Conservation (phyloP, 2,113 vertebrate genomes). For the Zosterops hypoxanthus region DNA sequence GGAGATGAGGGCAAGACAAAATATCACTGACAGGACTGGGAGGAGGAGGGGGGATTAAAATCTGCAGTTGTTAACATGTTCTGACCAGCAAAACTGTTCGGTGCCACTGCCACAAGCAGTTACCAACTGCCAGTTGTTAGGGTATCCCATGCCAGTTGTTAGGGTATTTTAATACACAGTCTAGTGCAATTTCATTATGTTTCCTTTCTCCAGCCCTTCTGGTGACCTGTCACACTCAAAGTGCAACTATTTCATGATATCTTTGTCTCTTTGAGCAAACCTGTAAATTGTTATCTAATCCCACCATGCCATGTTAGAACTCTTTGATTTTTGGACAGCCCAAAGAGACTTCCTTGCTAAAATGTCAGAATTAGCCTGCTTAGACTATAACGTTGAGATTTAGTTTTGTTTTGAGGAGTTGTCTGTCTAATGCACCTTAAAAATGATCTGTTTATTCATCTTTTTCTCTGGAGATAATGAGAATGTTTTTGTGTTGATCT, state of each 20-base stretch:
- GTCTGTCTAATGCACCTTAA: neutral
- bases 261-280: neutral
- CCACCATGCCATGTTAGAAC: neutral
- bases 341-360: neutral
- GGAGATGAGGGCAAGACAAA: neutral
- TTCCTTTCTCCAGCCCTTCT: neutral
- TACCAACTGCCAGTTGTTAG: neutral
- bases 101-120: neutral
- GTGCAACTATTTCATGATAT: neutral
- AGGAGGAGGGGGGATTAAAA: neutral
- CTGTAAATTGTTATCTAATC: neutral
- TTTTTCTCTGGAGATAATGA: neutral
- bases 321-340: neutral
- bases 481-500: neutral
- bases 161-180: neutral
- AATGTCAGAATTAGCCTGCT: neutral
- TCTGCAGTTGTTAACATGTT: neutral
- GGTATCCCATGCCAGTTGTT: neutral
- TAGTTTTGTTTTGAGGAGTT: neutral
- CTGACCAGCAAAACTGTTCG: neutral
- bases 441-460: neutral
- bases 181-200: neutral
- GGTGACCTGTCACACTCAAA: neutral
- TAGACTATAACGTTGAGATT: neutral
- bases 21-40: neutral